Evolutionary conservation across 1,140 invertebrate species (phyloP).

Genomic region (Eupristina koningsbergeri): DNA sequence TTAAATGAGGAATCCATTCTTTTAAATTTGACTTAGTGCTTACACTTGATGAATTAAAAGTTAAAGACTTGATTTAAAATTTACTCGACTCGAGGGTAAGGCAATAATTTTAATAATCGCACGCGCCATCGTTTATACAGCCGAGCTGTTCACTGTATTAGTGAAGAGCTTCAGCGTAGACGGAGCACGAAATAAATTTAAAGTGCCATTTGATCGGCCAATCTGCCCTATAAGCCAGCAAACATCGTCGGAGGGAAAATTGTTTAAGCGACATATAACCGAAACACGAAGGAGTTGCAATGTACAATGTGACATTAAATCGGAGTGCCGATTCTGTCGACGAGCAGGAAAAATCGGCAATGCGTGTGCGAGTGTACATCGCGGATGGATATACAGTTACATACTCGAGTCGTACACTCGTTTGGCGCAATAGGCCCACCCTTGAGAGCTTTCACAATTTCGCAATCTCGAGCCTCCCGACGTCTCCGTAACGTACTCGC

Average conservation of each 20-base stretch:
- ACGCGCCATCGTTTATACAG: too few species aligned
- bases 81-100: too few species aligned
- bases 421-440: slow-evolving; percentile 33
- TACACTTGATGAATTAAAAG: not conserved
- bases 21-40: not conserved
- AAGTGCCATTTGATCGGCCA: slow-evolving; percentile 7
- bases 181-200: not conserved
- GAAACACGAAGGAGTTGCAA: not conserved
- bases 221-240: not conserved
- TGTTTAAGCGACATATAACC: not conserved
- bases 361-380: not conserved
- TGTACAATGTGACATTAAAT: too few species aligned
- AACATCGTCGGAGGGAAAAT: not conserved
- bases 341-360: too few species aligned
- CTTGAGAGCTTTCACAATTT: slow-evolving; percentile 46
- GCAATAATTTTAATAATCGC: too few species aligned
- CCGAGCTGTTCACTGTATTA: too few species aligned
- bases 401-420: not conserved
- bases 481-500: not conserved
- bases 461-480: slow-evolving; percentile 16
- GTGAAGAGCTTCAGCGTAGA: too few species aligned
- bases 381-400: not conserved
- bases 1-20: not conserved
- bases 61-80: not conserved
- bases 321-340: too few species aligned